Evolutionary conservation across 2,888 invertebrate genomes (phyloP), one percentile per base, ranked within the genome.

Genomic region (Mylabris sibirica): DNA sequence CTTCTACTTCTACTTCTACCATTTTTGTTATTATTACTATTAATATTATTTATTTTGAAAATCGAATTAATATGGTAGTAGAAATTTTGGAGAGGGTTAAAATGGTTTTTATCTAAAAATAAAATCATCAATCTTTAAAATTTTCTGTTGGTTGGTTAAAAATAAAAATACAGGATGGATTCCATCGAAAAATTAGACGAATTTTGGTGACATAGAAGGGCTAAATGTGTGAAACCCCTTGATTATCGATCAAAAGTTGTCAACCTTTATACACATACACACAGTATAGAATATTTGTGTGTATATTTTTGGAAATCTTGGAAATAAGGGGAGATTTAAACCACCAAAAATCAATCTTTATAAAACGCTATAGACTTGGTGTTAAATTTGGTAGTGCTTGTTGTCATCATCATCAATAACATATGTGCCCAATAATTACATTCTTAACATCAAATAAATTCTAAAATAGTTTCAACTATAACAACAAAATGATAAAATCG

Each of bases 391-490:
- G 67, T 64, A 60, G 64, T 34, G 3, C 22, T 65, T 66, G 59
- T 63, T 65, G 73, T 69, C 72, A 70, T n/a, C 74, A 76, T 73
- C 66, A 74, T 74, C 72, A 53, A 65, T 69, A 72, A 77, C 79
- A 78, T 77, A 76, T 78, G 78, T 76, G 75, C 69, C 64, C 73
- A 71, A 79, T 79, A 78, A 79, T 79, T 77, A 77, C 71, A 74
- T 77, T 75, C 77, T 78, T 75, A 77, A 75, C 75, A 75, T 69
- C 67, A 73, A 75, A 78, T 77, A 76, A 77, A 77, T 78, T 72
- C 49, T 44, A 24, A 64, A 61, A 64, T 57, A 57, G n/a, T 57
- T 57, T 14, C 24, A 57, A 57, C 53, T 22, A 12, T 49, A n/a
- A n/a, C 20, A 20, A 41, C 41, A 41, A 20, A 20, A 49, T 49